These are phyloP conservation scores for Alauda arvensis DNA, from an alignment of 2,797 vertebrate genomes.

Conservation along the genomic window DNA sequence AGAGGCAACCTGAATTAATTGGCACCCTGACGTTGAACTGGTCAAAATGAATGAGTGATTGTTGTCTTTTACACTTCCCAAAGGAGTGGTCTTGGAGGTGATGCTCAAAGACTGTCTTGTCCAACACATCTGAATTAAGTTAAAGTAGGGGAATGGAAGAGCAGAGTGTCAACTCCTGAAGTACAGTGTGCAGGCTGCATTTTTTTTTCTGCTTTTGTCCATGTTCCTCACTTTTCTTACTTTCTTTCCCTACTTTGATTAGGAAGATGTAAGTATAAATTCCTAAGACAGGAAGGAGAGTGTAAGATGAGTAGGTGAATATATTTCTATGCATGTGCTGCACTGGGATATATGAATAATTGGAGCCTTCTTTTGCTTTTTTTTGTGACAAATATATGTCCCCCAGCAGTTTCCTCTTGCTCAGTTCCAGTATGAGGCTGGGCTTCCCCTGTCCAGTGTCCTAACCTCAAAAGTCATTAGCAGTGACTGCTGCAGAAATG, in stretches of 20 bases:
- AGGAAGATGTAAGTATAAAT: background rate
- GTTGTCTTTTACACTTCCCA: background rate
- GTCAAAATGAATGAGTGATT: background rate
- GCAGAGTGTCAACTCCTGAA: background rate
- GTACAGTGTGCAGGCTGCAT: background rate
- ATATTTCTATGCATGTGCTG: background rate
- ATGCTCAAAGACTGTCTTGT: background rate
- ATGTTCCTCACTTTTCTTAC: background rate
- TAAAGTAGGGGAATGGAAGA: background rate
- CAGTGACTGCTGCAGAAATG: background rate
- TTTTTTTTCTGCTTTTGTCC: background rate
- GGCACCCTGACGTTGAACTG: background rate
- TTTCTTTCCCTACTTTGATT: background rate
- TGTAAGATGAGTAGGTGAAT: background rate
- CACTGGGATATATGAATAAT: background rate
- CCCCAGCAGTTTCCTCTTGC: background rate
- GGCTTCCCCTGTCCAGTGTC: background rate
- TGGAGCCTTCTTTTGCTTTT: background rate
- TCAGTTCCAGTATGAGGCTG: fast-evolving
- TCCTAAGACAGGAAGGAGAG: background rate
- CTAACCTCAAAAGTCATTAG: background rate
- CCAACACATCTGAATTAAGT: background rate
- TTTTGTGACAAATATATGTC: background rate
- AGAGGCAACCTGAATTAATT: background rate
- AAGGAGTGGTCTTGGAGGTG: background rate